Evolutionary conservation across 1,140 invertebrate species (phyloP).

Genomic region (Andricus grossulariae): DNA sequence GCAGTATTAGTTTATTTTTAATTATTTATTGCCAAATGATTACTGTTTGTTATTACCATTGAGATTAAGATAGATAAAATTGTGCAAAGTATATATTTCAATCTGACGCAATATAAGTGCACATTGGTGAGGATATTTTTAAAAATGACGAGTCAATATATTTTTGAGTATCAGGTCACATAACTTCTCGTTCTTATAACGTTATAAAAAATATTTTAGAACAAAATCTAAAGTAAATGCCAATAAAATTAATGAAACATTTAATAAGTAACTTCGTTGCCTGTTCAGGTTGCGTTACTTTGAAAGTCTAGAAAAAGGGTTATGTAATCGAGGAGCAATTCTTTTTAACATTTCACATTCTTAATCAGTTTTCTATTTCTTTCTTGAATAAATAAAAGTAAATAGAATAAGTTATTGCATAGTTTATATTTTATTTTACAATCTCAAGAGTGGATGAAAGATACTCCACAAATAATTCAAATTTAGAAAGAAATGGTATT

Average conservation of each 20-base stretch:
- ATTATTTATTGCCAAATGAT: no score
- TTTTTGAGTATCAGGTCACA: background rate
- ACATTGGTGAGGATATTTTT: constrained; percentile 5
- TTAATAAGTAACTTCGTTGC: background rate
- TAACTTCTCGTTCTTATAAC: no score
- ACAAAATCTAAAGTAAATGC: background rate
- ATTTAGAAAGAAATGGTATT: background rate
- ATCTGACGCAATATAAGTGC: background rate
- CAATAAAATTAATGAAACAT: background rate
- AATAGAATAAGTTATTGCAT: background rate
- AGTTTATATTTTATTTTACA: background rate
- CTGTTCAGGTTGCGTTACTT: constrained; percentile 6
- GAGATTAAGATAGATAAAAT: no score
- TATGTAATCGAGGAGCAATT: background rate
- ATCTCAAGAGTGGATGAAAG: background rate
- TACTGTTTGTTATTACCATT: no score
- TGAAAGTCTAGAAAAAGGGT: background rate
- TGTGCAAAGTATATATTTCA: background rate
- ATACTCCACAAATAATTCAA: background rate
- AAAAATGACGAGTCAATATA: constrained; percentile 20
- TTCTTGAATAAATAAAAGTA: background rate
- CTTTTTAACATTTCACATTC: background rate
- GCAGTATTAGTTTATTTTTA: no score
- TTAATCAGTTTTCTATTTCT: background rate
- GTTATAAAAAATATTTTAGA: background rate